Evolutionary conservation across 1,140 invertebrate species (phyloP), one percentile per base, ranked within the genome.

Genomic region (Hyles euphorbiae): DNA sequence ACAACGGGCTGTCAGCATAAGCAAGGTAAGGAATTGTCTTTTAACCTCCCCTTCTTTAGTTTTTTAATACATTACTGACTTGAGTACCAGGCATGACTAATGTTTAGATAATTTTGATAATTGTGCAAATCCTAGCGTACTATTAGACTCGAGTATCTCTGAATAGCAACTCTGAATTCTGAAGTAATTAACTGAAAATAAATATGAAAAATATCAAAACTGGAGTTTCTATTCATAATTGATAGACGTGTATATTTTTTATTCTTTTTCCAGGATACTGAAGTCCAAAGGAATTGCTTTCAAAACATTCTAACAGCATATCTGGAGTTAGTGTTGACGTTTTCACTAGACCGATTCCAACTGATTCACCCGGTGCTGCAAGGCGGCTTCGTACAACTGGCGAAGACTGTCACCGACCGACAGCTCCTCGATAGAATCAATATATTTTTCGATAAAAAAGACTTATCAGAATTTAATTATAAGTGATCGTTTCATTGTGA

Each of bases 1-100:
- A 62, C 95, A 96, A 80, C 91, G 93, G 62, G 92, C 92, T 56
- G 91, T 91, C 12, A 96, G 95, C 59, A 94, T 96, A 49, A 93
- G 93, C 56, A 97, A 96, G 90, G 95, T 95, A 82, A 86, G 10
- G n/a, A 48, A 22, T 48, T 48, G n/a, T 11, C 3, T n/a, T 22
- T 22, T 22, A 22, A 22, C 22, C 22, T 22, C 22, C 22, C 22
- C 22, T 22, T 22, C 22, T 22, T 22, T 22, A 22, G 22, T 22
- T 22, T 22, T 22, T 22, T 22, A 22, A 1, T 22, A 22, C 22
- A 22, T 22, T 22, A 22, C 22, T 22, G 22, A 22, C 22, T 22
- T 22, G 22, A 22, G 22, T 22, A 22, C 22, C 2, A 22, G 22
- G 22, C 2, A 22, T 22, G 22, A 22, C 2, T 22, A 22, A 22